Base-by-base conservation (phyloP, 2,888 invertebrate species). In the Pelosia muscerda region DNA sequence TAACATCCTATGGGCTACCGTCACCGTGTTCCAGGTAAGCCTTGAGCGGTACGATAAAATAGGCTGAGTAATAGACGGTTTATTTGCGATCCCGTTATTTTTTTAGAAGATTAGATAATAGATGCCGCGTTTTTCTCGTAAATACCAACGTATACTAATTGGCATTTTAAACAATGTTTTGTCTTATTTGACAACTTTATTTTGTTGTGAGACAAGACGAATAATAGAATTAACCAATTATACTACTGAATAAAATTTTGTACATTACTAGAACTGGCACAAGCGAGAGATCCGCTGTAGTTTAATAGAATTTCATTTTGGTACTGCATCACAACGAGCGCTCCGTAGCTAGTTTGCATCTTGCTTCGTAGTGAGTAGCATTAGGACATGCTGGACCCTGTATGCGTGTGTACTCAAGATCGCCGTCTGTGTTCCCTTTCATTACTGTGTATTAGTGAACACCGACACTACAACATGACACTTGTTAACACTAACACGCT, bases 11-110 rank as follows among this genome's bases (percentile, higher is more conserved):
- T 98, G 98, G 98, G 98, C 99, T 85, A 98, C 98, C 86, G 98
- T 99, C 95, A 99, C 99, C 92, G 99, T 99, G 80, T 99, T 99
- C 93, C 98, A 98, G 98, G 98, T 98, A 97, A 97, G 97, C 92
- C 83, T 86, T 84, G 85, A 84, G 85, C 88, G 84, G 87, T 85
- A 86, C 86, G 86, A 84, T 90, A 89, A 86, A 95, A 85, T 88
- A 89, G 86, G 88, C 88, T 87, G 81, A 81, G 63, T 76, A 75
- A 87, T 90, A 91, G 89, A 88, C 88, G 88, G 90, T 94, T 95
- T 91, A 90, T 93, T 95, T 95, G 93, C 94, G 86, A 91, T 92
- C 91, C 93, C 88, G 82, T 88, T 86, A 88, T 85, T 86, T 83
- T 90, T 89, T 84, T 92, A 90, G 86, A 89, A 78, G 75, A 84